Conservation (phyloP, 2,113 vertebrate species). For the Manacus vitellinus region DNA sequence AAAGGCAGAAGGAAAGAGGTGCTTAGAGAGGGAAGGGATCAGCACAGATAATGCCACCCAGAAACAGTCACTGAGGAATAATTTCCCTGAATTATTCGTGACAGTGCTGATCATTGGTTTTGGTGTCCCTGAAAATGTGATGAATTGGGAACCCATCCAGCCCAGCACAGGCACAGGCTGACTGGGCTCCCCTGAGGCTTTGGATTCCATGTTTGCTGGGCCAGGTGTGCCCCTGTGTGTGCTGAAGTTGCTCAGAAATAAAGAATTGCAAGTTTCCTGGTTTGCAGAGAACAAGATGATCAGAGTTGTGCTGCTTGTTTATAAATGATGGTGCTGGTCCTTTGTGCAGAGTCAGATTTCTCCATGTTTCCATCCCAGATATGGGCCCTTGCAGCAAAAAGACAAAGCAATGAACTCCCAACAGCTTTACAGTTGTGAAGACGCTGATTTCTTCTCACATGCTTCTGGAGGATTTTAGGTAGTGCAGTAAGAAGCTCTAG, state of each 20-base stretch:
- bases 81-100: not conserved
- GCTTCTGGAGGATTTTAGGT: not conserved
- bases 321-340: not conserved
- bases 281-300: not conserved
- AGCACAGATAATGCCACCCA: not conserved
- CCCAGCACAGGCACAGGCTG: not conserved
- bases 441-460: rapidly evolving
- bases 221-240: not conserved
- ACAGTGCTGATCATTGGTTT: no score
- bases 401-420: not conserved
- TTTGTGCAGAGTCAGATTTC: not conserved
- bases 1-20: not conserved
- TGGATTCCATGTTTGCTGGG: not conserved
- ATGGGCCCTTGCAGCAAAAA: not conserved
- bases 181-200: not conserved
- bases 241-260: not conserved
- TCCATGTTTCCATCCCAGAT: rapidly evolving
- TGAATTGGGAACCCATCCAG: not conserved
- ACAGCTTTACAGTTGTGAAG: not conserved
- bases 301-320: not conserved
- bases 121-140: not conserved
- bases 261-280: not conserved
- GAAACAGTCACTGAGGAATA: not conserved
- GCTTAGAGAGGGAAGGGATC: not conserved
- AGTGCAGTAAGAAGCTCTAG: not conserved